Conservation (phyloP, 2,797 vertebrate genomes). For the Sebastolobus altivelis region DNA sequence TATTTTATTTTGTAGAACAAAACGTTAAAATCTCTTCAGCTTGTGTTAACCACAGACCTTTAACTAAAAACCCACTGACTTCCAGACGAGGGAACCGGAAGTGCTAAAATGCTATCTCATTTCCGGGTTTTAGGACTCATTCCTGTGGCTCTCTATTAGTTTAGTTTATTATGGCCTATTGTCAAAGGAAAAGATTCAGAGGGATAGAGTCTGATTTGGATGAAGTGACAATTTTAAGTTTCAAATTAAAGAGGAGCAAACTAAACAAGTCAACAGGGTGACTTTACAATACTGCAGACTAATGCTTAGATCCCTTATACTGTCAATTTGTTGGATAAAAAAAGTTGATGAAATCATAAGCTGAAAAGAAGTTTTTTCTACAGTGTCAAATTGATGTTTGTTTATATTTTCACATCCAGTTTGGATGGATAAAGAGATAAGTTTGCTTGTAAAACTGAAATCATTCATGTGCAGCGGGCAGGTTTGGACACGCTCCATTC, state of each 20-base stretch:
- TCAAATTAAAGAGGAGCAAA: not conserved
- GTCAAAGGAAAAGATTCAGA: not conserved
- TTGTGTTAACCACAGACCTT: too few relatives aligned
- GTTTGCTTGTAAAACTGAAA: constrained; percentile 33
- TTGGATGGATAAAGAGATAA: constrained; percentile 49
- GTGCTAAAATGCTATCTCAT: too few relatives aligned
- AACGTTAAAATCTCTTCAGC: too few relatives aligned
- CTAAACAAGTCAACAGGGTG: not conserved
- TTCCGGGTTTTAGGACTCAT: too few relatives aligned
- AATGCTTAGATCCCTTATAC: not conserved
- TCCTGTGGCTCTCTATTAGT: too few relatives aligned
- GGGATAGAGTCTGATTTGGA: not conserved
- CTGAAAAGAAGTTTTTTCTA: not conserved
- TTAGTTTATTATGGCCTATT: not conserved
- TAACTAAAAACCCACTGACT: too few relatives aligned
- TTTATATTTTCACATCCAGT: constrained; percentile 37
- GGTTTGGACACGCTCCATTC: constrained; percentile 55
- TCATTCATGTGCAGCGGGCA: constrained; percentile 55
- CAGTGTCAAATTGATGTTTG: not conserved
- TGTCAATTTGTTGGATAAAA: not conserved
- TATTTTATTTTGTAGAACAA: too few relatives aligned
- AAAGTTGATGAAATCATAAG: not conserved
- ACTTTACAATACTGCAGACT: not conserved
- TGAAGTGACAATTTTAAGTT: not conserved
- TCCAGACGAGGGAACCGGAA: too few relatives aligned